Evolutionary conservation across 2,797 vertebrate species (phyloP).

Genomic region (Psittacula echo): DNA sequence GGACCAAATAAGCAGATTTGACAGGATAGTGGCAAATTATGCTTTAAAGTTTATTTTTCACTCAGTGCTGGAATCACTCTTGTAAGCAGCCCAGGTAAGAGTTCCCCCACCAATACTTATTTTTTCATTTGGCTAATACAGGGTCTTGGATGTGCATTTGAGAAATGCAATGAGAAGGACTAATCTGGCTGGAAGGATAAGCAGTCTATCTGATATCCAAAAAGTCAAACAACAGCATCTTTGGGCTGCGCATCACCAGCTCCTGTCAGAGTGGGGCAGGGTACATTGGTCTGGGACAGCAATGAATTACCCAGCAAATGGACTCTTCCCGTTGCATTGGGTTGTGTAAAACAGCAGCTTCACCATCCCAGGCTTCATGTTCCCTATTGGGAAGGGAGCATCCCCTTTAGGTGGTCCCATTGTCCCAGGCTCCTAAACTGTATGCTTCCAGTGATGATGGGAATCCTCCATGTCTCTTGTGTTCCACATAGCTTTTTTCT

Average conservation of each 20-base stretch:
- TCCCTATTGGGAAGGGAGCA: background rate
- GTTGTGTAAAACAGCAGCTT: background rate
- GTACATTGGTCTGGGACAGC: background rate
- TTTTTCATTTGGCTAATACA: background rate
- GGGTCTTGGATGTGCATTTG: background rate
- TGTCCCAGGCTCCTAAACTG: background rate
- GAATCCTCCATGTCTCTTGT: background rate
- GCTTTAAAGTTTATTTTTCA: conserved; percentile 32
- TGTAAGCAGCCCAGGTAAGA: background rate
- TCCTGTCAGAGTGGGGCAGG: background rate
- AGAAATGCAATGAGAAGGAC: conserved; percentile 19
- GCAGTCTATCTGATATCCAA: background rate
- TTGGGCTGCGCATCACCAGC: background rate
- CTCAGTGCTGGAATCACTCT: background rate
- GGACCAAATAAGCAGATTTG: conserved; percentile 31
- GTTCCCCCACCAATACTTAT: background rate
- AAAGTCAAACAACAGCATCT: background rate
- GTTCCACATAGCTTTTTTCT: background rate
- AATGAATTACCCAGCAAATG: background rate
- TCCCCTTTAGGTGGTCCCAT: background rate
- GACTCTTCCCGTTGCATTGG: background rate
- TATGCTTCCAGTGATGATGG: background rate
- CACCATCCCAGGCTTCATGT: background rate
- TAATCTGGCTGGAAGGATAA: background rate
- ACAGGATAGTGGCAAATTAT: conserved; percentile 31